Evolutionary conservation across 2,113 vertebrate genomes (phyloP).

Genomic region (Synodontis membranacea): DNA sequence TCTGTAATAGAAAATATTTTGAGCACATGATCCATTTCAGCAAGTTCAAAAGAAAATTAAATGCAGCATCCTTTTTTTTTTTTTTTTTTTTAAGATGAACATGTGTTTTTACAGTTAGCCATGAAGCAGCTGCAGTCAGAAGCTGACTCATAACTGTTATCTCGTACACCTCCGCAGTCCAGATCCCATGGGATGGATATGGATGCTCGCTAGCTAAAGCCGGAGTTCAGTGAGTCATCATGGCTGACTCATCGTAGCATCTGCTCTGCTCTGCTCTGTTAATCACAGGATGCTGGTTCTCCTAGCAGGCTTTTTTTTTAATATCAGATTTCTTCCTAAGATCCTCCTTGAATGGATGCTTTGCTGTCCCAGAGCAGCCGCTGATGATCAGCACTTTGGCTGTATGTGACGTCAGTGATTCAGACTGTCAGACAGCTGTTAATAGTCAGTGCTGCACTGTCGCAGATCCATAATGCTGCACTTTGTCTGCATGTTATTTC

Average conservation of each 20-base stretch:
- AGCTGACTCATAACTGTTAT: constrained; percentile 24
- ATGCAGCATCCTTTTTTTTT: not conserved
- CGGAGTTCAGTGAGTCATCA: constrained; percentile 44
- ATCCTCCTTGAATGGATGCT: not conserved
- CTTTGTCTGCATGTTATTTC: not conserved
- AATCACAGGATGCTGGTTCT: constrained; percentile 15
- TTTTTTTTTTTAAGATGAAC: too few species aligned
- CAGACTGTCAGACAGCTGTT: not conserved
- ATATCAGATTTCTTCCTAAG: not conserved
- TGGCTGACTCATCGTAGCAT: constrained; percentile 35
- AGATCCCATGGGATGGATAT: not conserved
- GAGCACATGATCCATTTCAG: not conserved
- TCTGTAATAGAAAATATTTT: not conserved
- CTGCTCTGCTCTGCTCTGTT: constrained; percentile 22
- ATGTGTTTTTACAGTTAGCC: not conserved
- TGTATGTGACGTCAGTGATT: not conserved
- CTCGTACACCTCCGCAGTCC: constrained; percentile 22
- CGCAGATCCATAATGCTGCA: not conserved
- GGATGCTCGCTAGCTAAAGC: constrained; percentile 25
- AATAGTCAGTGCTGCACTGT: constrained; percentile 7
- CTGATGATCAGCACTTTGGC: not conserved
- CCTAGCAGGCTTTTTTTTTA: not conserved
- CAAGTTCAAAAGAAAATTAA: not conserved
- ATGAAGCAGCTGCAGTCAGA: not conserved
- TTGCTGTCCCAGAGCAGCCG: not conserved